A percentile compares a stretch with the other conserved stretches of the same genome.
Evolutionary conservation across 2,888 invertebrate genomes (phyloP).

Genomic region (Elegia similella): DNA sequence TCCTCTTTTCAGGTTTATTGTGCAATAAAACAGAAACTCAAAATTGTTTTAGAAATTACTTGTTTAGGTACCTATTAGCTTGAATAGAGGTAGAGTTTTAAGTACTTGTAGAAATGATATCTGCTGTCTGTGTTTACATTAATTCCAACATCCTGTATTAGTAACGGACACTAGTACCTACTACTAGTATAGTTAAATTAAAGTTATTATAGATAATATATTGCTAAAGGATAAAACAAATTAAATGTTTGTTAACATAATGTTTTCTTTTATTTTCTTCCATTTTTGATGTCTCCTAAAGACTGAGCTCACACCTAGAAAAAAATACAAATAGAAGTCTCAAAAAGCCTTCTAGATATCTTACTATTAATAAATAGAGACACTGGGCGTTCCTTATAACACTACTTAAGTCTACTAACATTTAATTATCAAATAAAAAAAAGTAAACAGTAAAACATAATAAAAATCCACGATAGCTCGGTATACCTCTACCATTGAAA

Average conservation of each 20-base stretch:
- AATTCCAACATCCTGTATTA: constrained; percentile 43
- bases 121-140: constrained; percentile 56
- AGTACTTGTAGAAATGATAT: constrained; percentile 59
- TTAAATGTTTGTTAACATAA: constrained; percentile 80
- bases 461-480: no score
- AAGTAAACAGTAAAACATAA: no score
- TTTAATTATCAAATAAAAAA: no score
- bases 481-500: no score
- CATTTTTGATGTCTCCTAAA: background rate
- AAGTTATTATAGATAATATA: constrained; percentile 80
- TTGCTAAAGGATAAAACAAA: constrained; percentile 74
- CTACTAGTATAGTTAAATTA: constrained; percentile 72
- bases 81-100: constrained; percentile 45
- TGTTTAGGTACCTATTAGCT: constrained; percentile 43
- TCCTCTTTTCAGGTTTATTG: constrained; percentile 46
- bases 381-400: no score
- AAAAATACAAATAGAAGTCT: no score
- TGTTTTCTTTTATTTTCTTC: constrained; percentile 36
- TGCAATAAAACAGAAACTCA: constrained; percentile 70
- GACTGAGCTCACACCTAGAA: background rate
- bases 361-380: no score
- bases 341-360: no score
- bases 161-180: constrained; percentile 53
- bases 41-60: constrained; percentile 54
- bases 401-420: no score